Evolutionary conservation across 1,140 invertebrate species (phyloP), one percentile per base, ranked within the genome.

Genomic region (Zaprionus ornatus): DNA sequence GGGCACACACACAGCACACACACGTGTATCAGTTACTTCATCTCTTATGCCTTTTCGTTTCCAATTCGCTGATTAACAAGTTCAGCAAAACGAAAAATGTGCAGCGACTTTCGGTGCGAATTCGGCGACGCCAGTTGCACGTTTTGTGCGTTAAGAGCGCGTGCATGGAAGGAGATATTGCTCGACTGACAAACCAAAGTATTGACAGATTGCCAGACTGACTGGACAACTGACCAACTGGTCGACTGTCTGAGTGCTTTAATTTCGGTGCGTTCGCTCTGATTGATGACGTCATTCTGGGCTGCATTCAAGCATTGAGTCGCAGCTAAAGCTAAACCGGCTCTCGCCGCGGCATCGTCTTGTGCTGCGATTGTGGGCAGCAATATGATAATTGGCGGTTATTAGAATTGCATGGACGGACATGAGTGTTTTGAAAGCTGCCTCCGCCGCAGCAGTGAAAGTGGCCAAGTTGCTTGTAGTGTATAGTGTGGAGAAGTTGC

Each of bases 1-100:
- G 59, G 37, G 56, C 50, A 21, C n/a, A 48, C 40, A 29, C 21
- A 42, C 19, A n/a, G 27, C 48, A 55, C 52, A 66, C 52, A 60
- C 67, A 64, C 73, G 70, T 77, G 62, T 71, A 64, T 77, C 83
- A 74, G 83, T 90, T 90, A 88, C 84, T 88, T 88, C 84, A 88
- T 90, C 85, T 87, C 68, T 88, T 87, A 87, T 88, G 80, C 77
- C 80, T 85, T 82, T 85, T 87, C 73, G 82, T 88, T 88, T 88
- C 84, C 84, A 88, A 88, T 88, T 88, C 84, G 84, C 85, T 88
- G 84, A 90, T 88, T 88, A 88, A 88, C 84, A 88, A 88, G 84
- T 88, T 88, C 84, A 88, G 76, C 80, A 81, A 79, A 84, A 80
- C 77, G 66, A 79, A 77, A 77, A 73, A 68, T 77, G 63, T 77